Conservation (phyloP, 2,113 vertebrate species). For the Thryonomys swinderianus region DNA sequence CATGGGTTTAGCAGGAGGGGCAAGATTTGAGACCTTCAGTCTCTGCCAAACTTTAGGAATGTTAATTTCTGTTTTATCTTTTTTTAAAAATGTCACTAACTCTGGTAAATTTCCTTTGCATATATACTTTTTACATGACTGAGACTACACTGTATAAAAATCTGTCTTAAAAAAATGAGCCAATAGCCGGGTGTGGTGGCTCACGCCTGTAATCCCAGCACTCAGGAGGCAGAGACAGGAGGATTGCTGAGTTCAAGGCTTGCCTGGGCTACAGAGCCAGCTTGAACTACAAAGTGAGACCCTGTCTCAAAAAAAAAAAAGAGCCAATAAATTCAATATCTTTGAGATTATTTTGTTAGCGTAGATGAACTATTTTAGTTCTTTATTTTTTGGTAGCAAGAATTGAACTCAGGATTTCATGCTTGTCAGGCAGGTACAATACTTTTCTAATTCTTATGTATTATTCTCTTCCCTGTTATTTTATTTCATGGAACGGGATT, state of each 20-base stretch:
- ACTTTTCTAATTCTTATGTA: neutral
- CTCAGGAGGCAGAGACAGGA: too few relatives aligned
- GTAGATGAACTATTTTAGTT: neutral
- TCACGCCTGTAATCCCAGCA: too few relatives aligned
- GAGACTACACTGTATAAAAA: neutral
- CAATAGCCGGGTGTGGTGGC: too few relatives aligned
- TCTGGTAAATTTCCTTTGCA: neutral
- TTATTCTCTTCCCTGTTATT: neutral
- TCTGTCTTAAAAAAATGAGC: neutral
- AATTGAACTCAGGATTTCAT: too few relatives aligned
- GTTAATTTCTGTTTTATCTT: too few relatives aligned
- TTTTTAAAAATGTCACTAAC: neutral
- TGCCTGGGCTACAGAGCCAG: too few relatives aligned
- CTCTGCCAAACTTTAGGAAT: too few relatives aligned
- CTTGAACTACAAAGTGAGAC: too few relatives aligned
- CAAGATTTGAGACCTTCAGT: too few relatives aligned
- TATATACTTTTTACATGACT: neutral
- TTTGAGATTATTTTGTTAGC: conserved; percentile 29
- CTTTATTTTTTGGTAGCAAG: neutral
- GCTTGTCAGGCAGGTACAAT: neutral
- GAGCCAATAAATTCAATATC: neutral
- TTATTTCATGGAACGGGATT: neutral
- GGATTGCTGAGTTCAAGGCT: too few relatives aligned
- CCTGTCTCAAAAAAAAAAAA: too few relatives aligned
- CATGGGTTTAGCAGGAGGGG: too few relatives aligned